Evolutionary conservation across 2,888 invertebrate species (phyloP).

Genomic region (Tenthredo amoena): DNA sequence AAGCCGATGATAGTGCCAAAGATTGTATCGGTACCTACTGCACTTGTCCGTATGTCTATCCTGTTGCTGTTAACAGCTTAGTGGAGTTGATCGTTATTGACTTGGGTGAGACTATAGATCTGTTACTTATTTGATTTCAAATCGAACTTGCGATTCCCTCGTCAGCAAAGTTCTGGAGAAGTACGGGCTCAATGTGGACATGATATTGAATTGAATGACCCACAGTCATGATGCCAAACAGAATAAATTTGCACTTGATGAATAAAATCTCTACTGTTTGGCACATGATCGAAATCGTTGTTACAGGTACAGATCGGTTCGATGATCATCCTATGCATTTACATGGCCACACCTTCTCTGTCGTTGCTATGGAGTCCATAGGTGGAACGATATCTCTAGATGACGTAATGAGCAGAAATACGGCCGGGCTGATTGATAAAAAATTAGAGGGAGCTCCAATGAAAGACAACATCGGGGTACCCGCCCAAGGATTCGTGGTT

Average conservation of each 20-base stretch:
- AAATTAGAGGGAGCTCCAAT: slow-evolving; percentile 72
- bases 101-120: slow-evolving; percentile 65
- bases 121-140: background rate
- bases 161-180: background rate
- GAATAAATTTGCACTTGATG: background rate
- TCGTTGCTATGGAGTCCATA: slow-evolving; percentile 73
- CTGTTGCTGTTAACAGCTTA: slow-evolving; percentile 67
- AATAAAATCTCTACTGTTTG: background rate
- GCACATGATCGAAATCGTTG: background rate
- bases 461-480: slow-evolving; percentile 79
- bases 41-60: slow-evolving; percentile 73
- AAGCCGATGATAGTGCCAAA: slow-evolving; percentile 58
- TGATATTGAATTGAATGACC: background rate
- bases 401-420: slow-evolving; percentile 70
- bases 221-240: background rate
- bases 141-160: background rate
- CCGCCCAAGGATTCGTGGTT: slow-evolving; percentile 78
- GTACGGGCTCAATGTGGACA: background rate
- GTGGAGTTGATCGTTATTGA: slow-evolving; percentile 78
- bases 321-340: slow-evolving; percentile 77
- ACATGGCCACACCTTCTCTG: slow-evolving; percentile 75
- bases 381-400: slow-evolving; percentile 68
- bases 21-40: slow-evolving; percentile 74
- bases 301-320: slow-evolving; percentile 60
- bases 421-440: slow-evolving; percentile 71